Evolutionary conservation across 2,797 vertebrate genomes (phyloP), one percentile per base, ranked within the genome.

Genomic region (Euphonia xanthogaster): DNA sequence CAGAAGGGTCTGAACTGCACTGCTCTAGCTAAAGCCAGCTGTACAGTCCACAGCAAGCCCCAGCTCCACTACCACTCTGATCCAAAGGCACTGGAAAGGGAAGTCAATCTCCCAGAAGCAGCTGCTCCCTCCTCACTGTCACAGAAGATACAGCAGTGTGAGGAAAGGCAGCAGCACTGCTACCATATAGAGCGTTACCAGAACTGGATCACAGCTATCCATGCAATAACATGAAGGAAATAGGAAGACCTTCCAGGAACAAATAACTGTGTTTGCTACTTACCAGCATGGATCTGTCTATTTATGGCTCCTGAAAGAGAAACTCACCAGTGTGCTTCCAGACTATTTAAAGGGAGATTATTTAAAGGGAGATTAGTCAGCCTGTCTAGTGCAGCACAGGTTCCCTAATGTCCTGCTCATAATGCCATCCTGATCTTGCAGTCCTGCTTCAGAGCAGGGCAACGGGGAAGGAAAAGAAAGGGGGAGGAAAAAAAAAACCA

Each of bases 361-460:
- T 96, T 95, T 96, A 87, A 93, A 88, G 93, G 65, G 48, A 90
- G 63, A 90, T 97, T 96, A 96, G 89, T 96, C 95, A 97, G 85
- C 65, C 85, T 88, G 68, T 40, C 75, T 90, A 54, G 82, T 33
- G 82, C 39, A 83, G 42, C 65, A 86, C 57, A 94, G 87, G 81
- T 83, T 82, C 72, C 48, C 78, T 80, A 51, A 42, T 3, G 2
- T 83, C 63, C 65, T 86, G 70, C 30, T 86, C 54, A 31, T 39
- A 44, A 42, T 65, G 62, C 75, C 40, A n/a, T 33, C 50, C 68
- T 20, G 30, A 42, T 74, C 80, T 11, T 40, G 61, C 57, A 67
- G 37, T 70, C 65, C 81, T 91, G 45, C 72, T 57, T 57, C 39
- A 51, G 28, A 61, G 55, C 45, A 77, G n/a, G 30, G 68, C 53